Percentiles rank a stretch among this genome's conserved stretches.
phyloP scores from a whole-genome alignment of 1,140 invertebrate genomes.

The Prorops nasuta region DNA sequence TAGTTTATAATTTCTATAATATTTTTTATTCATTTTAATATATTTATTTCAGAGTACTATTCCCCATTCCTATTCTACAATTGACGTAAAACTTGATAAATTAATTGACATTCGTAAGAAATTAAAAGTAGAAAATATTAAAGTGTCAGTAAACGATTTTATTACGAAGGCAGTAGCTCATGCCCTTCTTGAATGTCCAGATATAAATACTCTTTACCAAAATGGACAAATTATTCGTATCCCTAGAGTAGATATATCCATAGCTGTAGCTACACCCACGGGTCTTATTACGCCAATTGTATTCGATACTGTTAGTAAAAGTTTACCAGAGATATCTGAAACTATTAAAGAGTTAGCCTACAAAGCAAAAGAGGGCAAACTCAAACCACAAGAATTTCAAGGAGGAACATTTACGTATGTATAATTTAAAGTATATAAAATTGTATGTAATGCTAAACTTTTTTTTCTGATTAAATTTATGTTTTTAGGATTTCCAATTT shows the following conservation, averaged over 20 bases:
- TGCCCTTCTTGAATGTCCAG: conserved; percentile 86
- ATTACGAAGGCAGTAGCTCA: conserved; percentile 92
- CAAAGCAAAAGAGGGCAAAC: conserved; percentile 89
- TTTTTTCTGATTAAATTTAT: conserved; percentile 3
- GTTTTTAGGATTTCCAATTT: conserved; percentile 85
- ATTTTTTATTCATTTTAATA: conserved; percentile 13
- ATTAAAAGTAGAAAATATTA: conserved; percentile 74
- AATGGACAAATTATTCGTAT: conserved; percentile 59
- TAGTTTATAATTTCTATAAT: conserved; percentile 5
- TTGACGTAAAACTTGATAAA: conserved; percentile 81
- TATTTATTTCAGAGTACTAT: conserved; percentile 60
- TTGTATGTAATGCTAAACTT: conserved; percentile 3
- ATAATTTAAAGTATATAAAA: not conserved
- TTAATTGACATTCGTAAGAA: conserved; percentile 56
- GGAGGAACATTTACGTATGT: conserved; percentile 67
- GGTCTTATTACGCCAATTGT: conserved; percentile 99
- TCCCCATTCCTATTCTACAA: conserved; percentile 94
- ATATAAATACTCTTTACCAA: conserved; percentile 70
- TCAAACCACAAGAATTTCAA: conserved; percentile 96
- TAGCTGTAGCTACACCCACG: conserved; percentile 92
- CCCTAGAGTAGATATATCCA: conserved; percentile 84
- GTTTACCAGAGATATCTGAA: conserved; percentile 80
- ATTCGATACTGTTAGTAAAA: conserved; percentile 87
- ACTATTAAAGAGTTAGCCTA: conserved; percentile 81
- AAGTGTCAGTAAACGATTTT: conserved; percentile 96